Evolutionary conservation across 2,113 vertebrate genomes (phyloP).

Genomic region (Microcebus ravelobensis): DNA sequence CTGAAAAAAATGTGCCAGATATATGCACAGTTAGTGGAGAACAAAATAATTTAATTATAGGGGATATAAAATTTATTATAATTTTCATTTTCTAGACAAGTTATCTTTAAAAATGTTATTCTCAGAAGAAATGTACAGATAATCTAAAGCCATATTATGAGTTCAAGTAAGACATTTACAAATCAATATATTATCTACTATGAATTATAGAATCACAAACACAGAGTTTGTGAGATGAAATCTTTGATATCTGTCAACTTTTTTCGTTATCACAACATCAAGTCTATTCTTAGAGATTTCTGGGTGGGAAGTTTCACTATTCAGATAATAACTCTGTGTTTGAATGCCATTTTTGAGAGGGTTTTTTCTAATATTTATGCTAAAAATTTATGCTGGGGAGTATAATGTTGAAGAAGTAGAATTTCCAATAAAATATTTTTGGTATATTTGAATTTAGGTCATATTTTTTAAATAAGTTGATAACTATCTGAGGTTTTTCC

Average conservation of each 20-base stretch:
- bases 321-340: background rate
- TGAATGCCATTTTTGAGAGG: background rate
- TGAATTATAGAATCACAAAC: background rate
- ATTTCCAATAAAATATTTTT: background rate
- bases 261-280: background rate
- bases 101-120: background rate
- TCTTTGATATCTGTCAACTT: background rate
- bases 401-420: background rate
- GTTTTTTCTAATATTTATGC: background rate
- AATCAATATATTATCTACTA: background rate
- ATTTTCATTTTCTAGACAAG: background rate
- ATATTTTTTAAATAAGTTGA: background rate
- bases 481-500: background rate
- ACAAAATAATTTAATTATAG: background rate
- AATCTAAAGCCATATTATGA: background rate
- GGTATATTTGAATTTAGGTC: background rate
- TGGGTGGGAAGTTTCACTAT: background rate
- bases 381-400: background rate
- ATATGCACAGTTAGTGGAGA: background rate
- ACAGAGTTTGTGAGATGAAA: background rate
- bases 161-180: background rate
- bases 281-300: background rate
- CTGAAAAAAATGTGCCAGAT: background rate
- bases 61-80: background rate
- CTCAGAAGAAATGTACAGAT: background rate